Evolutionary conservation across 2,797 vertebrate species (phyloP), one percentile per base, ranked within the genome.

Genomic region (Anguilla megastoma): DNA sequence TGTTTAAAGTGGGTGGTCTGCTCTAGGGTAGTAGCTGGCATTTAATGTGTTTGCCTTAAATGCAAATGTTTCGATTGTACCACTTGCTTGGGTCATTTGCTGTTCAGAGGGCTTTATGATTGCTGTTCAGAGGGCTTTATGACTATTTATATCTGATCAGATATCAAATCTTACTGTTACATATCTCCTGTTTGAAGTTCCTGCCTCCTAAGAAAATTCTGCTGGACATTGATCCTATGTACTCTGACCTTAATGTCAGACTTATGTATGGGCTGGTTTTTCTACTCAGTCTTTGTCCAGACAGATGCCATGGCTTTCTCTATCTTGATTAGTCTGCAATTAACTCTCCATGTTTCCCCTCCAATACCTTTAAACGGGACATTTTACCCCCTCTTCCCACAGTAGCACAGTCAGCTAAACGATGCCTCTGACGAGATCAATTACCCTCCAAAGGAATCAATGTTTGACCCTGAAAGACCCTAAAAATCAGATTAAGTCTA

Each of bases 401-500:
- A 92, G 92, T 94, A 92, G 89, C 87, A 87, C 90, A 89, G 90
- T 93, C 89, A 90, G 90, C 94, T 93, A 92, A 94, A 91, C 93
- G 91, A 92, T 89, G 89, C 89, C 88, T 94, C 92, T 94, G 93
- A 94, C 93, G 93, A 80, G 91, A 96, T 95, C 93, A 93, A 95
- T 95, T 95, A 93, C 91, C 91, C 92, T 79, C 48, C 84, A 91
- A 92, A 90, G 87, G 87, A 93, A 95, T 95, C 92, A 63, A 94
- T 94, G 90, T 86, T 88, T 92, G 90, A 93, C 93, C 92, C 90
- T 69, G 56, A 2, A 85, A 94, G 92, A 93, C 93, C 90, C 88
- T 89, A 92, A 91, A 89, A 93, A 94, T 92, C 94, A 94, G 93
- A 95, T 94, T 94, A 93, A 94, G 92, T 93, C 90, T 90, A 90